Base-by-base conservation (phyloP, 2,797 vertebrate species). In the Vespertilio murinus region DNA sequence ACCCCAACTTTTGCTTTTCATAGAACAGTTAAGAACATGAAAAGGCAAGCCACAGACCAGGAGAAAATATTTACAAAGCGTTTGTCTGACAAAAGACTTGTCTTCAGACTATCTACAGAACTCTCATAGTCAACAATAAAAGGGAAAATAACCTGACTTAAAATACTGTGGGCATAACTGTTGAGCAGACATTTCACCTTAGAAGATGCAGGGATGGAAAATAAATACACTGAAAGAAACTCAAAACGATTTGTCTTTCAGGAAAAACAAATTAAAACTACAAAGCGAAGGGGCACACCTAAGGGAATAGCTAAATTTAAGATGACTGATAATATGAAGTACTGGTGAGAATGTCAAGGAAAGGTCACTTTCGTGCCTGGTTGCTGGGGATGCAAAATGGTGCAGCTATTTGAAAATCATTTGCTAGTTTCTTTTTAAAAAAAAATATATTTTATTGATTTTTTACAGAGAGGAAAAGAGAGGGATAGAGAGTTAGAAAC, bases 311-410 rank as follows among this genome's bases (percentile, higher is more conserved):
- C 17, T 74, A 8, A 3, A 9, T 49, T 40, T 64, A 28, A 82
- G 83, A 14, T 35, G 38, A 54, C 35, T 67, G 35, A 49, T 25
- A 40, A 42, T 22, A 70, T 2, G 61, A 65, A 85, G 17, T 52
- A 52, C 2, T 54, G 69, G 80, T 22, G 23, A 59, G 38, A 42
- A 75, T 0, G 3, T 2, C 0, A 0, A 71, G 33, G 4, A 35
- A 59, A 3, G 3, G 1, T 4, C 17, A 10, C 35, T 28, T 3
- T 54, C 49, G 0, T 18, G 5, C 10, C 16, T 2, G 5, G 25
- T 16, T 67, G 12, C 8, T 13, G 5, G 25, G 5, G 52, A 8
- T 18, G 28, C 28, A 69, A n/a, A 59, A 28, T 1, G 17, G 8
- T 77, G 12, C 35, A 16, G 6, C 38, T 9, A 25, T 3, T 17